A percentile compares a stretch with the other conserved stretches of the same genome.
Conservation (phyloP, 2,113 vertebrate species). For the Neomonachus schauinslandi region DNA sequence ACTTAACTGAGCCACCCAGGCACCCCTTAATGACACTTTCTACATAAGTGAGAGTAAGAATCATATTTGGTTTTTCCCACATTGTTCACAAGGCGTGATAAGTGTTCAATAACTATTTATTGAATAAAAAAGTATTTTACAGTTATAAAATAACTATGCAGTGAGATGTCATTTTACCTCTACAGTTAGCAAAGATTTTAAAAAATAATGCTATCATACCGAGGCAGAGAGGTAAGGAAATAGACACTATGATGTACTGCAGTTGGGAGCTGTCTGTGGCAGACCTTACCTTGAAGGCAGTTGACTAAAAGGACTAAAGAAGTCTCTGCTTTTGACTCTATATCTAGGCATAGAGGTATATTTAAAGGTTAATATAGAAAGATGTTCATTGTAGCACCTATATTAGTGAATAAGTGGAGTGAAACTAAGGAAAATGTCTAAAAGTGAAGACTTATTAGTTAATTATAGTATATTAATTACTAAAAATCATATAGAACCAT, state of each 20-base stretch:
- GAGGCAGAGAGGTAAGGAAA: background rate
- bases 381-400: background rate
- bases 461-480: background rate
- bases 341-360: background rate
- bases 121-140: background rate
- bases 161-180: background rate
- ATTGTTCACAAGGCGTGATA: background rate
- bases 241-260: background rate
- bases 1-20: too few relatives aligned
- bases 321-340: background rate
- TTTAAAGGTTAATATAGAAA: constrained; percentile 9
- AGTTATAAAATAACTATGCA: constrained; percentile 12
- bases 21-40: background rate
- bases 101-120: background rate
- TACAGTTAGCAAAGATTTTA: background rate
- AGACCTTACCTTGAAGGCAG: background rate
- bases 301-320: background rate
- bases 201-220: background rate
- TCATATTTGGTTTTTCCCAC: background rate
- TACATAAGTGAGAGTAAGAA: background rate
- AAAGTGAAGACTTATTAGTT: background rate
- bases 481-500: background rate
- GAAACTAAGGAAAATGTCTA: background rate
- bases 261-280: background rate
- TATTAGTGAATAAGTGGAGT: background rate